Conservation (phyloP, 2,888 invertebrate species). For the Ochlodes sylvanus region DNA sequence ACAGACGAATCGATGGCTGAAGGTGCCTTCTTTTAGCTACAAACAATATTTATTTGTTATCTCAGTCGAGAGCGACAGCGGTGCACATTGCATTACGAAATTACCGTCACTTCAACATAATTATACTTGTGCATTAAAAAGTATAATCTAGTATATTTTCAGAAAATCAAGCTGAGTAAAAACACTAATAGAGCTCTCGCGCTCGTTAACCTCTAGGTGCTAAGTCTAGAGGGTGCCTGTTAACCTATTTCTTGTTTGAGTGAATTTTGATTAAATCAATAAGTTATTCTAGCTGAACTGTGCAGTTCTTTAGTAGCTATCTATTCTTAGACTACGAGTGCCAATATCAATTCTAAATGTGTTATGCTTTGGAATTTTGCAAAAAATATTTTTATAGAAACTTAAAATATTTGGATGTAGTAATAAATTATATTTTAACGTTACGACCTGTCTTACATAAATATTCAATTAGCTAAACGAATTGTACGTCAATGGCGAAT, state of each 20-base stretch:
- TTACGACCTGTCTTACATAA: too few species aligned
- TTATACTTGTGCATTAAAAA: slow-evolving; percentile 23
- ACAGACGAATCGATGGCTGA: too few species aligned
- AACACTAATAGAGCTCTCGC: slow-evolving; percentile 30
- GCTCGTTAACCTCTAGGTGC: slow-evolving; percentile 23
- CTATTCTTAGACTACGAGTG: too few species aligned
- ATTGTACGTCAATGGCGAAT: too few species aligned
- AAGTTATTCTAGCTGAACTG: slow-evolving; percentile 16
- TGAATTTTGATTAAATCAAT: slow-evolving; percentile 31
- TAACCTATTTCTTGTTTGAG: slow-evolving; percentile 30
- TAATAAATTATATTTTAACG: too few species aligned
- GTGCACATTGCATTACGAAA: slow-evolving; percentile 11
- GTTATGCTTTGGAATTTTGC: too few species aligned
- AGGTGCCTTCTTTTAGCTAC: background rate
- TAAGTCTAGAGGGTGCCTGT: slow-evolving; percentile 17
- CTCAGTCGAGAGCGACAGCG: background rate
- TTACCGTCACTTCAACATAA: slow-evolving; percentile 29
- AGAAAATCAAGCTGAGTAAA: slow-evolving; percentile 27
- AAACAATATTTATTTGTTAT: background rate
- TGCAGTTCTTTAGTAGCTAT: background rate
- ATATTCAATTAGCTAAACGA: too few species aligned
- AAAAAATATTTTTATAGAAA: too few species aligned
- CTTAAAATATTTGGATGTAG: too few species aligned
- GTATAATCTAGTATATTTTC: slow-evolving; percentile 16
- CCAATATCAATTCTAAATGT: too few species aligned